A percentile compares a stretch with the other conserved stretches of the same genome.
Evolutionary conservation across 2,113 vertebrate genomes (phyloP).

Genomic region (Xiphorhynchus elegans): DNA sequence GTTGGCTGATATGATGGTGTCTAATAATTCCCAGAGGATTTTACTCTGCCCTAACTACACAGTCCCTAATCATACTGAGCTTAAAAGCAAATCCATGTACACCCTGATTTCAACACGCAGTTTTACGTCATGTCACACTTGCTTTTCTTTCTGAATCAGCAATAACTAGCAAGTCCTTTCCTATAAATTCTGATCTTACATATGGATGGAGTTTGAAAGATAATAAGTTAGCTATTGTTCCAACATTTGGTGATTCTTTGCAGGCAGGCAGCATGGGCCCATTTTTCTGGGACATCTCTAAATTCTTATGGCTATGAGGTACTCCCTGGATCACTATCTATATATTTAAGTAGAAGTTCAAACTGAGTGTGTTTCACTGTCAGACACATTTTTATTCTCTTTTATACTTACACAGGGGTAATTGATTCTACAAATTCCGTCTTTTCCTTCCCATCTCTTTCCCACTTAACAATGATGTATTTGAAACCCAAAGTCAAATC

Average conservation of each 20-base stretch:
- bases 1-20: background rate
- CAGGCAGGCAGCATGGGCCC: background rate
- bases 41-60: background rate
- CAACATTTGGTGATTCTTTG: background rate
- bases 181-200: background rate
- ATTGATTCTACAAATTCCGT: background rate
- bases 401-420: background rate
- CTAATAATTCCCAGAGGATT: constrained; percentile 50
- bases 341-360: background rate
- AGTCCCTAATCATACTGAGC: background rate
- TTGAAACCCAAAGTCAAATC: background rate
- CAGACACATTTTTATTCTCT: background rate
- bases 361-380: background rate
- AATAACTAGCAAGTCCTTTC: background rate
- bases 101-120: background rate
- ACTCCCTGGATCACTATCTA: background rate
- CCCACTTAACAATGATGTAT: background rate
- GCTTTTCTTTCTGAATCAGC: constrained; percentile 15
- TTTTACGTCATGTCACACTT: constrained; percentile 48
- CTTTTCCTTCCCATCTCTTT: background rate
- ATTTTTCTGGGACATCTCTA: background rate
- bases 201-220: background rate
- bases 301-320: background rate
- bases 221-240: background rate
- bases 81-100: constrained; percentile 51